These are phyloP conservation scores for Drosophila ohnishii DNA, from an alignment of 1,140 invertebrate species.

Conservation along the genomic window DNA sequence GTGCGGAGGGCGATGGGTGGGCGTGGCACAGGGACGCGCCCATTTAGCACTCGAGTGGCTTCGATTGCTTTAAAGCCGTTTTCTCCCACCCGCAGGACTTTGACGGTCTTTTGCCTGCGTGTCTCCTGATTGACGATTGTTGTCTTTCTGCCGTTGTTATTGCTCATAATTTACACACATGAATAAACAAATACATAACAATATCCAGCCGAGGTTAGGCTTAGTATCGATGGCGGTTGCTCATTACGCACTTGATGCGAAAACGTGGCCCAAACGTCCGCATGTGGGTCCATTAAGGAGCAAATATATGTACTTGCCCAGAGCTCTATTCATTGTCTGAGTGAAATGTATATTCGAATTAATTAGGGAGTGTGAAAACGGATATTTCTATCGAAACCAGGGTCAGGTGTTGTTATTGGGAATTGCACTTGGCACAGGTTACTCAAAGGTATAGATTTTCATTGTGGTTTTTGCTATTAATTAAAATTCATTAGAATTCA, in stretches of 20 bases:
- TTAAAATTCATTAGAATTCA: not conserved
- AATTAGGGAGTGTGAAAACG: not conserved
- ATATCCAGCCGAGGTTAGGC: conserved; percentile 22
- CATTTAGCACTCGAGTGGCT: conserved; percentile 52
- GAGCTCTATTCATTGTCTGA: conserved; percentile 14
- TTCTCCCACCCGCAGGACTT: conserved; percentile 9
- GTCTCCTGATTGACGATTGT: conserved; percentile 44
- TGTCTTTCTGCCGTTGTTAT: conserved; percentile 32
- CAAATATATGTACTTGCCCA: conserved; percentile 10
- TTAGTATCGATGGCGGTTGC: conserved; percentile 13
- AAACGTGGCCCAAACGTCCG: conserved; percentile 26
- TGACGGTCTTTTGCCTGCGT: conserved; percentile 14
- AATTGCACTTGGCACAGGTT: not conserved
- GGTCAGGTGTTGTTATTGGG: not conserved
- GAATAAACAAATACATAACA: conserved; percentile 54
- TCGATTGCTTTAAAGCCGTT: conserved; percentile 67
- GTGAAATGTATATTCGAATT: not conserved
- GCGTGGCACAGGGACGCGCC: conserved; percentile 29
- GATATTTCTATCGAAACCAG: not conserved
- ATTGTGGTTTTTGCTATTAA: too few relatives aligned
- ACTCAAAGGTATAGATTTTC: not conserved
- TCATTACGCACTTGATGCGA: conserved; percentile 32
- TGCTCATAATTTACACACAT: conserved; percentile 60
- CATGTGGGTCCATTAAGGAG: conserved; percentile 29
- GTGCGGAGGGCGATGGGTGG: conserved; percentile 28